Evolutionary conservation across 2,888 invertebrate species (phyloP), one percentile per base, ranked within the genome.

Genomic region (Tridacna gigas): DNA sequence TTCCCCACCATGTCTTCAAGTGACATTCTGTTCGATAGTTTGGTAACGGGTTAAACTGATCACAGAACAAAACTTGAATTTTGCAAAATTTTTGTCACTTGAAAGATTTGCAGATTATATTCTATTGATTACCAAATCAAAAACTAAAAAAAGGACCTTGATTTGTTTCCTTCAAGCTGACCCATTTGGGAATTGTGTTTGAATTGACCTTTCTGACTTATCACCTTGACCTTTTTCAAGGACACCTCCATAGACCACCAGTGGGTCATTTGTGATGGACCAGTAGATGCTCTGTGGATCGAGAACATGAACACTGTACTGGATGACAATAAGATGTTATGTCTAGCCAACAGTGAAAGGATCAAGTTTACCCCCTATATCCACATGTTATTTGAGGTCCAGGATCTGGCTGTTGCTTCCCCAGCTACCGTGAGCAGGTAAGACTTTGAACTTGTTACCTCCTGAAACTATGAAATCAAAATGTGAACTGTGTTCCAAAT

Each of bases 271-370:
- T 98, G 98, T 94, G 98, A 98, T 93, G 98, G 98, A 0, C 98
- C 94, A 11, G 98, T 98, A 0, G 98, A 98, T 94, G 98, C 98
- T 0, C 97, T 98, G 26, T 98, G 98, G 98, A 98, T 98, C 86
- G 98, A 98, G 95, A 98, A 98, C 93, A 96, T 98, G 96, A 98
- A 98, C 94, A 98, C 98, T 0, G 98, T 98, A 0, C 95, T 98
- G 11, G 98, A 98, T 93, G 98, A 98, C 93, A 98, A 98, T 94
- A 98, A 98, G 95, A 98, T 98, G 97, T 90, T 98, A 60, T 98
- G 98, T 91, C 95, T 98, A 60, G 98, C 98, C 0, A 98, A 98
- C 95, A 98, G 98, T 0, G 98, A 98, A 95, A 96, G 98, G 83
- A 98, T 98, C 86, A 98, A 98, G 94, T 96, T 98, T 45, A 97